Base-by-base conservation (phyloP, 1,140 invertebrate genomes). In the Pemphigus obesinymphae region DNA sequence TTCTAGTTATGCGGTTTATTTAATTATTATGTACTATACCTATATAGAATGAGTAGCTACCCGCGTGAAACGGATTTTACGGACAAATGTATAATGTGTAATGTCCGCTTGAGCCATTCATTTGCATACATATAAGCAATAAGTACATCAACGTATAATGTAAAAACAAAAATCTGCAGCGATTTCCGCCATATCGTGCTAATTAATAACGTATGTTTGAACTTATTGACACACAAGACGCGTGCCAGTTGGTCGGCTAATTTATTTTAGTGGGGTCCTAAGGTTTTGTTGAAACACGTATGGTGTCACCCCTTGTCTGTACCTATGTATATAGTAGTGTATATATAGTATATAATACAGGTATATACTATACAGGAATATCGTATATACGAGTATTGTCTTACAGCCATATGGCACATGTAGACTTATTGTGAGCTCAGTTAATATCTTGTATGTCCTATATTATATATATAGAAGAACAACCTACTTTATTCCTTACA, bases 351-450 rank as follows among this genome's bases (percentile, higher is more conserved):
- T 2, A 6, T 26, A 55, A 3, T 15, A 61, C 15, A 40, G 17
- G 31, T 8, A 20, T 6, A 48, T 17, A 45, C 40, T n/a, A 29
- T 31, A 50, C 11, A 45, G 15, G 40, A 31, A 20, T 17, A 37
- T 61, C 13, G 3, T 7, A 26, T 34, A 34, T 20, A 63, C 29
- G 58, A 17, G 55, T 80, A 63, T 80, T 53, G 0, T 58, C 55
- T 80, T 80, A 80, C 76, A 7, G 55, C 53, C 76, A 80, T 61
- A 80, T 61, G 76, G 70, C 70, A 48, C 43, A 31, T n/a, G 6
- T 1, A 31, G 8, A 6, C 70, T 50, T 26, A 15, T 70, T 43
- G n/a, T n/a, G 5, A 31, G 66, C 37, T 66, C 20, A 66, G 11
- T 5, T 66, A 66, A 34, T 34, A 61, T 61, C n/a, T n/a, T n/a